A percentile compares a stretch with the other conserved stretches of the same genome.
phyloP scores from a whole-genome alignment of 2,888 invertebrate genomes.

The Lochmaea capreae region DNA sequence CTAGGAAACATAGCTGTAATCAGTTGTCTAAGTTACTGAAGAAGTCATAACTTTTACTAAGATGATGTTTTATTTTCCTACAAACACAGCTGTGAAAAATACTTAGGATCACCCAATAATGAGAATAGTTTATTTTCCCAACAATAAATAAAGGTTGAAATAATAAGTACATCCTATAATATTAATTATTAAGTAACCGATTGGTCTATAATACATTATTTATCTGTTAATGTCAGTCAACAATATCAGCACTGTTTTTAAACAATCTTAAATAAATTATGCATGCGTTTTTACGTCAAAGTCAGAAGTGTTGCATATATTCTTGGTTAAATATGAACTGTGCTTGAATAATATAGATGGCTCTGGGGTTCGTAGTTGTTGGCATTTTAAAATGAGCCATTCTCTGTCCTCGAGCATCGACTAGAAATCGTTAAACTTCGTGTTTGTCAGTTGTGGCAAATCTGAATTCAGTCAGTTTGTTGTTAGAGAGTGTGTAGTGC shows the following conservation, averaged over 20 bases:
- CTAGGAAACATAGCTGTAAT: neutral
- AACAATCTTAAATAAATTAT: too few relatives aligned
- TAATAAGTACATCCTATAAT: too few relatives aligned
- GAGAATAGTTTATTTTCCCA: too few relatives aligned
- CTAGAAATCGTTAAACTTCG: conserved; percentile 31
- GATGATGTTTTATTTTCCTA: neutral
- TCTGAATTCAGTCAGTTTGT: conserved; percentile 48
- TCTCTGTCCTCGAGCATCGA: conserved; percentile 31
- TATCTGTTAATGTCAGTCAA: too few relatives aligned
- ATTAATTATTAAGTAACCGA: too few relatives aligned
- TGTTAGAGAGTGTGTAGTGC: conserved; percentile 52
- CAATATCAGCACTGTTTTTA: too few relatives aligned
- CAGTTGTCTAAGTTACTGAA: neutral
- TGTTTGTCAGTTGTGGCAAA: conserved; percentile 31
- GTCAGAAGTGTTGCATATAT: neutral
- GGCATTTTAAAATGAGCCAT: conserved; percentile 38
- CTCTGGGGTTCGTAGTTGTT: conserved; percentile 6
- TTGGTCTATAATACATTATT: too few relatives aligned
- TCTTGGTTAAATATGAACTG: neutral
- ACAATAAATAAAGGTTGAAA: too few relatives aligned
- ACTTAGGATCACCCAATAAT: too few relatives aligned
- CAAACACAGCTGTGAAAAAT: neutral
- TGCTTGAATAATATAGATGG: conserved; percentile 24
- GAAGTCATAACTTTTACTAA: neutral
- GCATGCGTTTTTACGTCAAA: neutral